These are phyloP conservation scores for Keiferia lycopersicella DNA, from an alignment of 2,888 invertebrate genomes.

Conservation along the genomic window DNA sequence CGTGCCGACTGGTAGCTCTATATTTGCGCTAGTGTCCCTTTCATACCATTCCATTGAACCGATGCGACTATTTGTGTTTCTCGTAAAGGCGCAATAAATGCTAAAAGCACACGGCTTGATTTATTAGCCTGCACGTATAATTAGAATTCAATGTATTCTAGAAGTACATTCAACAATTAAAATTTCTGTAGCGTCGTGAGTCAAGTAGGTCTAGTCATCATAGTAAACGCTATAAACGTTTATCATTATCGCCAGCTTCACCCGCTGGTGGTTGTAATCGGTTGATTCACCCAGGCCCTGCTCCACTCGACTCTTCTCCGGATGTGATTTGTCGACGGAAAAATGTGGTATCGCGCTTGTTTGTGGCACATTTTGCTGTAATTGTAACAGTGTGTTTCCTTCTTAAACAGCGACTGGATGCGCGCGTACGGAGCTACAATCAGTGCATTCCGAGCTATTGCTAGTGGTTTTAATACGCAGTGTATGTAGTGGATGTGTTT, in stretches of 20 bases:
- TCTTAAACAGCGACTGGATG: constrained; percentile 55
- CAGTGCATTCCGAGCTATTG: constrained; percentile 5
- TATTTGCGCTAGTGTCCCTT: constrained; percentile 41
- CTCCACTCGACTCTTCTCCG: constrained; percentile 66
- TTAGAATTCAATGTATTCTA: background rate
- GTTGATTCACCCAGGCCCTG: constrained; percentile 66
- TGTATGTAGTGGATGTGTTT: constrained; percentile 33
- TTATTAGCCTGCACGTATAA: constrained; percentile 4
- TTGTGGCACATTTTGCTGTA: constrained; percentile 60
- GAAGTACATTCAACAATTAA: constrained; percentile 22
- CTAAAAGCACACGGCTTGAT: constrained; percentile 38
- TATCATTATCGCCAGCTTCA: constrained; percentile 57
- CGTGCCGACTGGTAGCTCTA: constrained; percentile 34
- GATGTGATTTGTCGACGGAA: constrained; percentile 80
- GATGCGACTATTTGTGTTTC: constrained; percentile 51
- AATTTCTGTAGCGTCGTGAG: constrained; percentile 34
- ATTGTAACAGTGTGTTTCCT: constrained; percentile 73
- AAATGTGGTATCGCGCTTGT: constrained; percentile 74
- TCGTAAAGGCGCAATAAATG: constrained; percentile 40
- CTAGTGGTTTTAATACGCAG: constrained; percentile 6
- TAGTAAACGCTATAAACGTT: constrained; percentile 29
- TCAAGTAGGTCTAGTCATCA: constrained; percentile 4
- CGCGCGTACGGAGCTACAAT: constrained; percentile 21
- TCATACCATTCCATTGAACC: constrained; percentile 41
- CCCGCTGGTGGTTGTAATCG: constrained; percentile 58